Base-by-base conservation (phyloP, 2,888 invertebrate genomes). In the Lutraria lutraria region DNA sequence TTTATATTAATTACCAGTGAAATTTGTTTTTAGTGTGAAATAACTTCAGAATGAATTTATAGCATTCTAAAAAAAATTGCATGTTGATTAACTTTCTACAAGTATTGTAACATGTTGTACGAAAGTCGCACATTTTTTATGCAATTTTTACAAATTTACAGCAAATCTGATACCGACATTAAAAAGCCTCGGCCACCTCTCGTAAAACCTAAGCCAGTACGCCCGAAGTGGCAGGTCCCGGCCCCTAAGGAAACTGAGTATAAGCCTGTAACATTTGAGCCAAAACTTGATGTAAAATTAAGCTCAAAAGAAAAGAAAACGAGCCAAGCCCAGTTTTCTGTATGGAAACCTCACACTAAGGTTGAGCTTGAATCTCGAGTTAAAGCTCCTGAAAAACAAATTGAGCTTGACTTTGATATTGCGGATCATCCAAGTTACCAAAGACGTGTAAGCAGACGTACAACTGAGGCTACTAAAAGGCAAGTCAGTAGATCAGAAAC, bases 111-210 rank as follows among this genome's bases (percentile, higher is more conserved):
- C 8, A 43, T 43, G 43, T n/a, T 60, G 60, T 68, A n/a, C 6
- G 25, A 68, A 68, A 68, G 25, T 68, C 4, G 8, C 25, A n/a
- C 12, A 68, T 25, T 12, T 68, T 63, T n/a, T 68, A 6, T 8
- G 56, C 15, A 56, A 56, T 15, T 56, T 56, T 56, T 25, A 80
- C 85, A 15, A 85, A 53, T 81, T 76, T 54, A 79, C 86, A 92
- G 91, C 89, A 90, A 90, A 90, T 92, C 91, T 79, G 91, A 92
- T 56, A 86, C 91, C 53, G 91, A 91, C 56, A 72, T 90, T 88
- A 83, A 56, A 84, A 88, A 85, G 82, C 68, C 56, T 52, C 76
- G 72, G 86, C 92, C 91, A 31, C 92, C 90, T 79, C 88, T 89
- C 31, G 72, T 93, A 34, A 86, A 83, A 63, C 93, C 93, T 25